Base-by-base conservation (phyloP, 2,888 invertebrate genomes). In the Charanyca ferruginea region DNA sequence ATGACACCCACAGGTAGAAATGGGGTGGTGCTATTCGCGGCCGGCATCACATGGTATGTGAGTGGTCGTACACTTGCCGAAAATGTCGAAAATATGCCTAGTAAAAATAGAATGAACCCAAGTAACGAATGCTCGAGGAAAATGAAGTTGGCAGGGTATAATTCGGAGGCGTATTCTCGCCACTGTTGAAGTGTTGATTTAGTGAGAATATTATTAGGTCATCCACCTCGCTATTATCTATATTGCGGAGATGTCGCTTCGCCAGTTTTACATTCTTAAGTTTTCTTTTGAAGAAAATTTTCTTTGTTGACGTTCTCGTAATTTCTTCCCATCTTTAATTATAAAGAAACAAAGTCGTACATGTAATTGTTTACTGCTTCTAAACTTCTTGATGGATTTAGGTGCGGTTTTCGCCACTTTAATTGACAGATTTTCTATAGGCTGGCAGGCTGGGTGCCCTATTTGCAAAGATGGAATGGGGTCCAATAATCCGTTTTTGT, bases 161-260 rank as follows among this genome's bases (percentile, higher is more conserved):
- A 32, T 22, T 38, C 42, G 57, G 57, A 52, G 57, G 73, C 78
- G 78, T 47, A 32, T 25, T 23, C 20, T 20, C 28, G 35, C 42
- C 4, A 13, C 8, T 23, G 42, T 16, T 25, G n/a, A n/a, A n/a
- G n/a, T n/a, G n/a, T 32, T 32, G 48, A 47, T 35, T 35, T 32
- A 38, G 28, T 23, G 52, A 38, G 38, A 65, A 48, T 63, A 68
- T 58, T 66, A 78, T 73, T 55, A 66, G 78, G 63, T 81, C 74
- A 81, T 64, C 57, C 58, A 78, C 81, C 79, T 63, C 45, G 22
- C 1, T 9, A 20, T 41, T 44, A 48, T 71, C 32, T 62, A 42
- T 45, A 28, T 22, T 35, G 48, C 22, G 42, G 25, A 16, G 25
- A 60, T 22, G 42, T 70, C 42, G 48, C 16, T 61, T 49, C n/a